Evolutionary conservation across 2,888 invertebrate genomes (phyloP).

Genomic region (Chouioia cunea): DNA sequence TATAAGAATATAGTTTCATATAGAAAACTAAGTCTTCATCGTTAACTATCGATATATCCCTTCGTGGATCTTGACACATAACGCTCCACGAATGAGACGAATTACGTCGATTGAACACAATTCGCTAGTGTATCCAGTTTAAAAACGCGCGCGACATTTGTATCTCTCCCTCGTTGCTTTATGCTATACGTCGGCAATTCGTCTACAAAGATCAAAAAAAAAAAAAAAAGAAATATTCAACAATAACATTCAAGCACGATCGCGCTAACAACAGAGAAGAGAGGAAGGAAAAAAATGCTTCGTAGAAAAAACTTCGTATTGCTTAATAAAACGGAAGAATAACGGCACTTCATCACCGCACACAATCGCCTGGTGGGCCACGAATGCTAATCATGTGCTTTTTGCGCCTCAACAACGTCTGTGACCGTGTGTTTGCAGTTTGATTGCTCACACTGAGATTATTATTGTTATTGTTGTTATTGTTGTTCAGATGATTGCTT

Average conservation of each 20-base stretch:
- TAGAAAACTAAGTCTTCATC: slow-evolving; percentile 67
- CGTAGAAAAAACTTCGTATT: slow-evolving; percentile 50
- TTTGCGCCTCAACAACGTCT: slow-evolving; percentile 64
- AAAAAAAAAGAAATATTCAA: too few species aligned
- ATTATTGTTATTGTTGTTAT: slow-evolving; percentile 58
- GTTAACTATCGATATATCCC: slow-evolving; percentile 56
- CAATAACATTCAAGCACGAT: slow-evolving; percentile 25
- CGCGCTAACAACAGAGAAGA: slow-evolving; percentile 13
- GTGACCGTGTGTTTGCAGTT: slow-evolving; percentile 60
- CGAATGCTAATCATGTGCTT: slow-evolving; percentile 62
- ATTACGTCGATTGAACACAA: slow-evolving; percentile 40
- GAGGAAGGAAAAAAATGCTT: slow-evolving; percentile 32
- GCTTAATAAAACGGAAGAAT: slow-evolving; percentile 21
- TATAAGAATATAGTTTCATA: slow-evolving; percentile 67
- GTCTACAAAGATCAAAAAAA: slow-evolving; percentile 17
- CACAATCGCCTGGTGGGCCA: slow-evolving; percentile 62
- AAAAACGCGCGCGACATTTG: slow-evolving; percentile 37
- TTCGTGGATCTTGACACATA: slow-evolving; percentile 51
- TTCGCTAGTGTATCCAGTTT: slow-evolving; percentile 32
- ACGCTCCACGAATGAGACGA: slow-evolving; percentile 29
- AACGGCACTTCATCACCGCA: slow-evolving; percentile 65
- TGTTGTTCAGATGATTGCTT: slow-evolving; percentile 55
- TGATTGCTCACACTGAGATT: slow-evolving; percentile 59
- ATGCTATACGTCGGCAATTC: slow-evolving; percentile 2
- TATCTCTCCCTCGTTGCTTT: slow-evolving; percentile 7